Evolutionary conservation across 2,797 vertebrate species (phyloP).

Genomic region (Enteromius fasciolatus): DNA sequence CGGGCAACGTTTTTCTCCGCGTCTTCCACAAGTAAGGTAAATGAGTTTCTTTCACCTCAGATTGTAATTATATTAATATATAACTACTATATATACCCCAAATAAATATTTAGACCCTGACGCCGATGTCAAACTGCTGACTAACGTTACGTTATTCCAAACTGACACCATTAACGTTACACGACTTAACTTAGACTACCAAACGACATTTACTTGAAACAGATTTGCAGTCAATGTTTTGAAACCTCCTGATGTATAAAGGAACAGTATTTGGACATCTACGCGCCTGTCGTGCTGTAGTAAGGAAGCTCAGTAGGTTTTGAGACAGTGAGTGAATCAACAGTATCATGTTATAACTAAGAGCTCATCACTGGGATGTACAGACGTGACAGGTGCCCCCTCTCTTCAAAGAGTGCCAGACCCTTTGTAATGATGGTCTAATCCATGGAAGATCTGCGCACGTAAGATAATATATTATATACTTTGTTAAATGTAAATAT

Average conservation of each 20-base stretch:
- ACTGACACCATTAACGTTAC: neutral
- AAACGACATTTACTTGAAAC: neutral
- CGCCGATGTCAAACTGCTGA: neutral
- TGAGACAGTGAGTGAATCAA: neutral
- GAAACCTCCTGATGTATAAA: neutral
- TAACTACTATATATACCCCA: neutral
- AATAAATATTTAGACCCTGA: neutral
- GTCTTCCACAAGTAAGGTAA: neutral
- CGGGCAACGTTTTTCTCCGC: neutral
- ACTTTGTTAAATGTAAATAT: conserved; percentile 10
- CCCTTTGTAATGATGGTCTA: conserved; percentile 7
- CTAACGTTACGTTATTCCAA: neutral
- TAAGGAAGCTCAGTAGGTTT: neutral
- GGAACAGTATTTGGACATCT: neutral
- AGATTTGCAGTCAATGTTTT: neutral
- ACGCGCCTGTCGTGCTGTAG: neutral
- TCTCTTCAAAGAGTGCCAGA: neutral
- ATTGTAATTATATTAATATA: neutral
- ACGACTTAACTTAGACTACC: neutral
- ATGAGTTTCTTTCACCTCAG: neutral
- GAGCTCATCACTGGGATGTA: neutral
- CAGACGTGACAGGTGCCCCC: neutral
- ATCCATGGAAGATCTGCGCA: neutral
- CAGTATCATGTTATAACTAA: neutral
- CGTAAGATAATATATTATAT: neutral